Conservation (phyloP, 2,113 vertebrate species). For the Oreochromis niloticus region DNA sequence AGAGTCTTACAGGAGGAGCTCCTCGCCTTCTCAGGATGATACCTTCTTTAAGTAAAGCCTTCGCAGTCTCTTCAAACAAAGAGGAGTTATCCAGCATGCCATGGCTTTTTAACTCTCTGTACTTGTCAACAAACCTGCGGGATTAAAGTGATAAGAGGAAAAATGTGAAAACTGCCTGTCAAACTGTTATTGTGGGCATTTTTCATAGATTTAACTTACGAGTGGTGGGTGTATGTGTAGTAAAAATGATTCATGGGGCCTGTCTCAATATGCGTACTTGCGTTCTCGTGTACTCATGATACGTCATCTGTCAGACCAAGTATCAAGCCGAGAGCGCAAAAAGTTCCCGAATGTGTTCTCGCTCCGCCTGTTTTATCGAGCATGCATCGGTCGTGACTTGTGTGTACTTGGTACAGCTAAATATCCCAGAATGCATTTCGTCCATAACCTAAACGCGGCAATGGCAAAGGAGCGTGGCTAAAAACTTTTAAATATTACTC, state of each 20-base stretch:
- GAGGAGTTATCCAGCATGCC: slow-evolving; percentile 72
- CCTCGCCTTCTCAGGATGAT: slow-evolving; percentile 73
- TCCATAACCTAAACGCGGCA: no score
- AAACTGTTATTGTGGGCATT: neutral
- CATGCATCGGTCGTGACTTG: no score
- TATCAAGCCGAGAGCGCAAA: no score
- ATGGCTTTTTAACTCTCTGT: slow-evolving; percentile 72
- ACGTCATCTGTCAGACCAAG: no score
- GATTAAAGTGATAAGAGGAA: neutral
- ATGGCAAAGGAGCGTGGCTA: no score
- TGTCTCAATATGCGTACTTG: no score
- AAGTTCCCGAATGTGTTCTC: no score
- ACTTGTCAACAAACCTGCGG: slow-evolving; percentile 87
- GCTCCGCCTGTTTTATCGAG: no score
- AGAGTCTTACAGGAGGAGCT: slow-evolving; percentile 67
- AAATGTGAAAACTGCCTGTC: neutral
- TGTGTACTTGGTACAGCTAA: no score
- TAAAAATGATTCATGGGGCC: neutral
- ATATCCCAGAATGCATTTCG: no score
- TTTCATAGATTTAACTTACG: neutral
- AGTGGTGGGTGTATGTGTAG: neutral
- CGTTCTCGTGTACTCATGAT: no score
- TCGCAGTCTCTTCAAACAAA: slow-evolving; percentile 83
- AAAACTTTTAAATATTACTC: no score
- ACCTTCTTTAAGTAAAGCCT: slow-evolving; percentile 80